Evolutionary conservation across 92 coral and sea anemone species (phyloP), one percentile per base, ranked within the genome.

Genomic region (Plumapathes pennacea): DNA sequence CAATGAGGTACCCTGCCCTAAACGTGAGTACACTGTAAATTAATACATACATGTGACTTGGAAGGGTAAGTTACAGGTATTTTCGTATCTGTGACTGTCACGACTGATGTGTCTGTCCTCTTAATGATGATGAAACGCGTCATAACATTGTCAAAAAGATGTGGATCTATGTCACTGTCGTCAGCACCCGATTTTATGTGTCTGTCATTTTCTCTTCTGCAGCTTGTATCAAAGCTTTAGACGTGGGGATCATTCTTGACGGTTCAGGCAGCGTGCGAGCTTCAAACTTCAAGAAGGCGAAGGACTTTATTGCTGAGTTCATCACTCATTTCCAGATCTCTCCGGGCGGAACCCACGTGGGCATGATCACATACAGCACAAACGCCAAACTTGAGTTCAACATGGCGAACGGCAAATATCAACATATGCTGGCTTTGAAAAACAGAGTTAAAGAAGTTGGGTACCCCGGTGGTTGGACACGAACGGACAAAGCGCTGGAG

Each of bases 211-310:
- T 27, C 54, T 34, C 12, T 12, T 29, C 28, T 44, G 12, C 48
- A 85, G 94, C 94, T 8, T 85, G 94, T 49, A 70, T 67, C 1
- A 80, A 85, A 48, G 88, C 94, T 1, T 47, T 85, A 41, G 94
- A 85, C 32, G 66, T 85, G 5, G 94, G 88, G 1, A 68, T 85
- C 41, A 70, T 80, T 51, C 69, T 85, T 15, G 94, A 85, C 33
- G 80, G 79, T n/a, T 85, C 94, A 9, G 88, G 94, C 29, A 85
- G 94, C 27, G 88, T 85, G 9, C 32, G 76, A 13, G 47, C 22
- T 8, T 18, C 27, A 34, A 85, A 85, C 81, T 85, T 85, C 57
- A 24, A 51, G 46, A 80, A 25, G 19, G 83, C 84, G 2, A 75
- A 74, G 37, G 54, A 36, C 12, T 80, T 81, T 49, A 68, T 85